Base-by-base conservation (phyloP, 2,797 vertebrate species). In the Melanotaenia parkinsoni region DNA sequence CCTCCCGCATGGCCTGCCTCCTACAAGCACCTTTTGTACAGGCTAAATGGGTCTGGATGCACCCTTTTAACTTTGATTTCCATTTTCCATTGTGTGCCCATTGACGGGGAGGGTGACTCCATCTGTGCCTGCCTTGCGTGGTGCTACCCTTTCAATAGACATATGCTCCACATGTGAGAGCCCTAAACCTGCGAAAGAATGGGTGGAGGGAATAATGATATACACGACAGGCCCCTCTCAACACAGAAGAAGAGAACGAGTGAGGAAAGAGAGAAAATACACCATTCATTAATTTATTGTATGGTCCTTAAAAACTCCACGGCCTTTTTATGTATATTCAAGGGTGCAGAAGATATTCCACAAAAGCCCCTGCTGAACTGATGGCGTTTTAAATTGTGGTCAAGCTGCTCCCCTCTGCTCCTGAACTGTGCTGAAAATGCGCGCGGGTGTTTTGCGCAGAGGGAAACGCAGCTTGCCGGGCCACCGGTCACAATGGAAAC, bases 1-100 rank as follows among this genome's bases (percentile, higher is more conserved):
- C 77, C 45, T 72, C 81, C 94, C 93, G 83, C 92, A 79, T 71
- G 90, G 94, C 96, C 96, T 94, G 96, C 96, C 96, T 96, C 96
- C 96, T 95, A 96, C 95, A 97, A 96, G 95, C 94, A 92, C 90
- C 94, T 94, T 95, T 96, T 97, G 95, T 96, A 92, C 92, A 79
- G 80, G 86, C 94, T 95, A 93, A 95, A 94, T 91, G 88, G 90
- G 90, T 87, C 89, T 95, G 92, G 93, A 94, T 93, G 89, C 93
- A 95, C 92, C 92, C 94, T 90, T 95, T 94, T 95, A 95, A 94
- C 94, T 95, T 94, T 94, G 90, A 95, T 95, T 95, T 95, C 94
- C 94, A 95, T 95, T 93, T 89, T 73, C 92, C 77, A 94, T 95
- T 95, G 94, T 95, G 89, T 77, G 33, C 28, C 90, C 86, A 91